Base-by-base conservation (phyloP, 2,113 vertebrate genomes). In the Orcinus orca region DNA sequence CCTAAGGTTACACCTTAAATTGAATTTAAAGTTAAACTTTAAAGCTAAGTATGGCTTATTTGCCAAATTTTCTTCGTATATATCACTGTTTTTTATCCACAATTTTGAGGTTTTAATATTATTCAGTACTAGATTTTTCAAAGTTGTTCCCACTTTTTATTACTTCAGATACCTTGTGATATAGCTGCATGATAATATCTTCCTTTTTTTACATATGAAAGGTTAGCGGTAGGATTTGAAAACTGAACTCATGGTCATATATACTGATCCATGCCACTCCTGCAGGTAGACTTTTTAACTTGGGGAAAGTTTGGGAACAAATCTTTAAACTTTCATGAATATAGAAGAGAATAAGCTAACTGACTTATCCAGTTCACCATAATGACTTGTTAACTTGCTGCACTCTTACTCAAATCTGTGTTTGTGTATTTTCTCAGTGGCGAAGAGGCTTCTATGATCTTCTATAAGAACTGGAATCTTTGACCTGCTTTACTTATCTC, bases 141-240 rank as follows among this genome's bases (percentile, higher is more conserved):
- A 76, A 82, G 38, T 73, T 77, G 33, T 77, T 90, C 41, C 41
- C 23, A 63, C 74, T 96, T 88, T 71, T 38, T 58, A 58, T 76
- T 90, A 83, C 33, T 58, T 77, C 41, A 76, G 11, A 83, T 96
- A 88, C 29, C 25, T 70, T 88, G 7, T 67, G 36, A 60, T 74
- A 38, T 31, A 81, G 29, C 10, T 95, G 0, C 33, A 73, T 74
- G 33, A 26, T 26, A 73, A 31, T 95, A 80, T 36, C 44, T 29
- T 89, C 63, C 73, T n/a, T 36, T 90, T 90, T 84, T 76, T 41
- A 74, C 26, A 36, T 63, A 88, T 70, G 58, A 65, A 81, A 82
- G 14, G 2, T 68, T 88, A 65, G 26, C 95, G 29, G 26, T 87
- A 96, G 44, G n/a, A 71, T 88, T 93, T 93, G 67, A 90, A 96